Evolutionary conservation across 2,888 invertebrate genomes (phyloP), one percentile per base, ranked within the genome.

Genomic region (Eupsilia transversa): DNA sequence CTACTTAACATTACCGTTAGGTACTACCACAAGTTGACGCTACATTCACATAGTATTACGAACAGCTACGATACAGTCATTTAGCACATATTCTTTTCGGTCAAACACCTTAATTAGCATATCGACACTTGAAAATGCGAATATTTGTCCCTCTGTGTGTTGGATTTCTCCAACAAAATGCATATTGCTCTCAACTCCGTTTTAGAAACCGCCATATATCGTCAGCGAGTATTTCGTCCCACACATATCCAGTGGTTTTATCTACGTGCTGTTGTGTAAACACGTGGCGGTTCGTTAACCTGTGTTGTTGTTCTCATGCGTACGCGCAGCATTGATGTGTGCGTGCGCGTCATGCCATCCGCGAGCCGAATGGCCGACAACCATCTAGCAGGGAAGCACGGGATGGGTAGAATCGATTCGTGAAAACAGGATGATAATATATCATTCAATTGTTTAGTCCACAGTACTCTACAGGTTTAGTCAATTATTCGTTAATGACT

Each of bases 231-330:
- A 54, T 35, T 46, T 76, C 77, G 67, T 69, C 82, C 85, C 82
- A 81, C 82, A 72, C 77, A 72, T 75, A 84, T 84, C 72, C 82
- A 84, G 75, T 81, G 77, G 75, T 80, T 86, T 87, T 85, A 88
- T 87, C 87, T 88, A 85, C 82, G 59, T 82, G 86, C 87, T 92
- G 90, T 91, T 90, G 89, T 90, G 90, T 89, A 91, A 92, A 93
- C 93, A 93, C 91, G 93, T 93, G 90, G 82, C 87, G 89, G 94
- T 93, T 94, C 94, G 93, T 92, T 94, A 92, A 94, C 94, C 93
- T 93, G 92, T 86, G 87, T 88, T 86, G 82, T 87, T 80, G 80
- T 82, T 81, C 77, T 72, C 69, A 65, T 88, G 91, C 88, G 88
- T 87, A 88, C 86, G 87, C 87, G 89, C 87, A 79, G 69, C 63